A percentile compares a stretch with the other conserved stretches of the same genome.
Evolutionary conservation across 2,113 vertebrate species (phyloP).

Genomic region (Elgaria multicarinata): DNA sequence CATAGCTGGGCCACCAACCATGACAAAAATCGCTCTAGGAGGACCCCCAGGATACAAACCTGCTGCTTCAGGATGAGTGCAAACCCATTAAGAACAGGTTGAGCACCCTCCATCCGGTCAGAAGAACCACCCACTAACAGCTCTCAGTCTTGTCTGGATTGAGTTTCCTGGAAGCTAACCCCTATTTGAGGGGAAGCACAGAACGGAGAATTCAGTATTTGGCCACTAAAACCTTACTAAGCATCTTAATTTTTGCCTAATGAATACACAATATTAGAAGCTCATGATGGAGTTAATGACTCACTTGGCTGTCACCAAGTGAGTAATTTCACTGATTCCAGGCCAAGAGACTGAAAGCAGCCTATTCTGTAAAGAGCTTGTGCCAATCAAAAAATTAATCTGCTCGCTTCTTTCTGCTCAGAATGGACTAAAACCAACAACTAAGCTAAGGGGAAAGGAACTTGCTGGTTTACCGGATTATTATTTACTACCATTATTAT

Average conservation of each 20-base stretch:
- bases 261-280: conserved; percentile 45
- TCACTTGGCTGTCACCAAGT: conserved; percentile 53
- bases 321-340: conserved; percentile 58
- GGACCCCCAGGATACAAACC: no score
- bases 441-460: conserved; percentile 14
- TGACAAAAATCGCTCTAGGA: no score
- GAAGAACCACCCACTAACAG: no score
- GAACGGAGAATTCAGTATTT: conserved; percentile 9
- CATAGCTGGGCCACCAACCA: no score
- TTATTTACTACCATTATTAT: conserved; percentile 12
- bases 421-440: not conserved
- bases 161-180: not conserved
- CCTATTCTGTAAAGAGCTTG: conserved; percentile 57
- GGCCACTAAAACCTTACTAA: conserved; percentile 46
- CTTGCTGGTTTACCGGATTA: not conserved
- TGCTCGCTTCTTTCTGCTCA: conserved; percentile 3
- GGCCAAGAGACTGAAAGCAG: conserved; percentile 53
- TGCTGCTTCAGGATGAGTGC: no score
- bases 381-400: conserved; percentile 59
- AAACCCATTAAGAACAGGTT: no score
- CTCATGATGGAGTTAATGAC: conserved; percentile 53
- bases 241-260: conserved; percentile 51
- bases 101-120: no score
- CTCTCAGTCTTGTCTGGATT: no score
- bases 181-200: not conserved